Evolutionary conservation across 2,888 invertebrate genomes (phyloP).

Genomic region (Aradus depressus): DNA sequence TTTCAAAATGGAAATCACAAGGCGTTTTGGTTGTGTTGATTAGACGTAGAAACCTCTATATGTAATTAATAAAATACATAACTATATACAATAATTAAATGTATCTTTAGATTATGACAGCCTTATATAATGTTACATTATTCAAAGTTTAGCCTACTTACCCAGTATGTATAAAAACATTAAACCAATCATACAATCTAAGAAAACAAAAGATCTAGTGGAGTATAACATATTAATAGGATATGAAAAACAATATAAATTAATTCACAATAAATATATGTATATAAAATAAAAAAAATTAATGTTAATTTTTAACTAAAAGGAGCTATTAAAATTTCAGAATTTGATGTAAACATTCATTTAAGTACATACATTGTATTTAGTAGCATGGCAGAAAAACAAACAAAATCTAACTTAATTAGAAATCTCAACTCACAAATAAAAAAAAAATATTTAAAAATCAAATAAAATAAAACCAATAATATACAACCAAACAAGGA

Average conservation of each 20-base stretch:
- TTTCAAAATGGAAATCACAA: no score
- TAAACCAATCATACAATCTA: conserved; percentile 1
- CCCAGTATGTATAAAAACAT: not conserved
- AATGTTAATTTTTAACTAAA: not conserved
- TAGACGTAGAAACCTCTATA: no score
- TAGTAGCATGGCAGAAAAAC: not conserved
- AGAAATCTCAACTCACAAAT: not conserved
- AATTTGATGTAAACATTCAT: no score
- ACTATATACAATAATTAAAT: no score
- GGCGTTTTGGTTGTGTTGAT: no score
- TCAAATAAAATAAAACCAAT: no score
- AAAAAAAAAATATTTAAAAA: no score
- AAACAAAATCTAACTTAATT: not conserved
- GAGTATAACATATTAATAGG: not conserved
- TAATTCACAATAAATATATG: not conserved
- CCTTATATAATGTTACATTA: no score
- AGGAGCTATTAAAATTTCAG: not conserved
- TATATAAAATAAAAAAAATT: not conserved
- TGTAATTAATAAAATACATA: no score
- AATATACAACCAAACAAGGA: no score
- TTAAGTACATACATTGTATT: not conserved
- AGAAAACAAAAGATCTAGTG: not conserved
- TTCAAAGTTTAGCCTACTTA: no score
- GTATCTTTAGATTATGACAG: no score
- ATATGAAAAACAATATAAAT: not conserved